These are phyloP conservation scores for Ferrisia virgata DNA, from an alignment of 2,888 invertebrate genomes.

Conservation along the genomic window DNA sequence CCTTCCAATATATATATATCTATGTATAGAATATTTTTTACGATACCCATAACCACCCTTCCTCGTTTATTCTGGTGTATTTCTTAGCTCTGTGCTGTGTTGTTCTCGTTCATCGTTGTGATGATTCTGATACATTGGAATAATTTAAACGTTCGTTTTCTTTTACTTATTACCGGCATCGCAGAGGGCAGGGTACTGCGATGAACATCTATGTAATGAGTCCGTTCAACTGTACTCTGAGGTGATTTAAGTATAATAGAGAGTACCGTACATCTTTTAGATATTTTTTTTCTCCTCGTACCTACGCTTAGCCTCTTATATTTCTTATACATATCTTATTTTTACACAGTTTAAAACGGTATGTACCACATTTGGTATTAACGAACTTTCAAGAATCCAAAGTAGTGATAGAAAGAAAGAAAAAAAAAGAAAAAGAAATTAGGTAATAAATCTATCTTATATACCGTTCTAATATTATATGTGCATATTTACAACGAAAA, in stretches of 20 bases:
- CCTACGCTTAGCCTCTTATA: neutral
- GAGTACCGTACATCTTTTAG: neutral
- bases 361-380: neutral
- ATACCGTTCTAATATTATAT: neutral
- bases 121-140: conserved; percentile 10
- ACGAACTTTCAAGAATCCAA: neutral
- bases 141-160: conserved; percentile 16
- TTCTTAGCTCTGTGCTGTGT: neutral
- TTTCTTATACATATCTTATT: neutral
- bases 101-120: too few relatives aligned
- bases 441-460: neutral
- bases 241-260: neutral
- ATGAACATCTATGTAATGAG: neutral
- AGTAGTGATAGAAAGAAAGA: too few relatives aligned
- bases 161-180: neutral
- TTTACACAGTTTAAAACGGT: neutral
- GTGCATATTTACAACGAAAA: neutral
- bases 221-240: neutral
- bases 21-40: too few relatives aligned
- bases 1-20: neutral
- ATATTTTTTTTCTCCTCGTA: neutral
- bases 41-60: neutral
- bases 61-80: neutral
- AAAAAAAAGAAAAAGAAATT: neutral
- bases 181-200: too few relatives aligned